A percentile compares a stretch with the other conserved stretches of the same genome.
phyloP scores from a whole-genome alignment of 1,140 invertebrate genomes.

The Reticulitermes speratus region DNA sequence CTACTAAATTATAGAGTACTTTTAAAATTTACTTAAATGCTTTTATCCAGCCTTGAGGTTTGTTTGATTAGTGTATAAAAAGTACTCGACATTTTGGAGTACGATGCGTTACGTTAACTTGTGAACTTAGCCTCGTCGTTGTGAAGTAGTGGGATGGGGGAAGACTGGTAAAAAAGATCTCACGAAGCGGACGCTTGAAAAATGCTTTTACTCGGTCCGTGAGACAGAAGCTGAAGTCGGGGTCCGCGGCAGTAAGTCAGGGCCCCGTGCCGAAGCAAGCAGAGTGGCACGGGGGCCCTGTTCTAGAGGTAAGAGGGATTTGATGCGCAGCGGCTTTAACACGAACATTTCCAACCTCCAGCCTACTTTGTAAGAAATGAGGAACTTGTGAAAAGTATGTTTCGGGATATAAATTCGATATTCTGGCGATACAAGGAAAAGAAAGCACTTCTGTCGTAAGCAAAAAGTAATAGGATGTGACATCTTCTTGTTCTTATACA shows the following conservation, averaged over 20 bases:
- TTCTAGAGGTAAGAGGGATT: not conserved
- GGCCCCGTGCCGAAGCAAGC: not conserved
- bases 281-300: not conserved
- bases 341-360: not conserved
- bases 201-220: conserved; percentile 10
- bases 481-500: not conserved
- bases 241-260: conserved; percentile 10
- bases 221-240: not conserved
- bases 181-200: conserved; percentile 16
- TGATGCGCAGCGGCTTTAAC: not conserved
- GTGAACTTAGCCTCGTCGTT: not conserved
- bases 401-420: not conserved
- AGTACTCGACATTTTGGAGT: no score
- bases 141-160: not conserved
- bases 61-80: no score
- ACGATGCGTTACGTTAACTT: not conserved
- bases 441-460: not conserved
- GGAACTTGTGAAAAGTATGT: not conserved
- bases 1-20: no score
- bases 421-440: not conserved
- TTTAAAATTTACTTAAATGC: no score
- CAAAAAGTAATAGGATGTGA: not conserved
- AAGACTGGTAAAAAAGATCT: not conserved
- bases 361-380: not conserved
- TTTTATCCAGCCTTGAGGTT: no score